Base-by-base conservation (phyloP, 2,888 invertebrate species). In the Athalia rosae region DNA sequence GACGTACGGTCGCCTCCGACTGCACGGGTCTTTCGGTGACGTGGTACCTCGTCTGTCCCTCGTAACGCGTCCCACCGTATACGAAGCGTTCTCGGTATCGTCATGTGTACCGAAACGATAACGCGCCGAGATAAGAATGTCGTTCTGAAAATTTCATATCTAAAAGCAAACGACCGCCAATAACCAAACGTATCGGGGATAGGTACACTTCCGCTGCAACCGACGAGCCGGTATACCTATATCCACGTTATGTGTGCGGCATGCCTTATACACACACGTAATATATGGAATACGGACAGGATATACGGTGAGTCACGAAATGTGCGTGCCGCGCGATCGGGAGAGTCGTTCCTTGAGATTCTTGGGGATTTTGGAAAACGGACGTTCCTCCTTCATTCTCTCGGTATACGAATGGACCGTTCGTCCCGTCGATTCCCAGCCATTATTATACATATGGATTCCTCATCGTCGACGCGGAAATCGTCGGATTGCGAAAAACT, bases 71-170 rank as follows among this genome's bases (percentile, higher is more conserved):
- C 7, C 11, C 64, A 11, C 64, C 47, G 67, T 53, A 28, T n/a
- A n/a, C n/a, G n/a, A 53, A 11, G 28, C 28, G 28, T 28, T 28
- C 28, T 28, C 28, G 28, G 8, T 67, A 53, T 67, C 67, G 53
- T 28, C 4, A 53, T 41, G 53, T 28, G 50, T 28, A 28, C 28
- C n/a, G 6, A 15, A 53, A 53, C 53, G 67, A 67, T 67, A 67
- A 67, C 50, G 53, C 58, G 1, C 41, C 13, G 50, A 28, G 28
- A 67, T 67, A 67, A 67, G 66, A 61, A 61, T 45, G 45, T 11
- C 11, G 53, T 41, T 67, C 67, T 28, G 41, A 53, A 67, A 67
- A 63, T 67, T n/a, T 50, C 67, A 3, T 67, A 67, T 67, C 67
- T 67, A 48, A 4, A 41, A 67, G 67, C 53, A 67, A 67, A 67